phyloP scores from a whole-genome alignment of 2,888 invertebrate genomes.

The Drosophila planitibia region DNA sequence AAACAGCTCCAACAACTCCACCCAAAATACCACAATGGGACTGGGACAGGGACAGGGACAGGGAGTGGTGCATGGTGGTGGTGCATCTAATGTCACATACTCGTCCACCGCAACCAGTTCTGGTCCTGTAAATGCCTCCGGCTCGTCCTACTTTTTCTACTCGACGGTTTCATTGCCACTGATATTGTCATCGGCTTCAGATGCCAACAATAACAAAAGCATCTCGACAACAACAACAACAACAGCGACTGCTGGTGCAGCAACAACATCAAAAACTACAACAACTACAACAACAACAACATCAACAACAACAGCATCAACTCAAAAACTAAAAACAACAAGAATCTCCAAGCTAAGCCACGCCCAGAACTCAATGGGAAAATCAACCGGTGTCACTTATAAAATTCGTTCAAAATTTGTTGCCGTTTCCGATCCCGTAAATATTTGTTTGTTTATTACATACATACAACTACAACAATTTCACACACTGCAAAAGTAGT shows the following conservation, averaged over 20 bases:
- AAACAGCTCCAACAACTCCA: conserved; percentile 26
- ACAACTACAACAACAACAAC: conserved; percentile 21
- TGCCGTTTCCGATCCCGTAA: conserved; percentile 72
- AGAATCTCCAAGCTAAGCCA: conserved; percentile 44
- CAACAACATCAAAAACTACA: conserved; percentile 20
- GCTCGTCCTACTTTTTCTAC: conserved; percentile 26
- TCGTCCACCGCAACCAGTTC: conserved; percentile 21
- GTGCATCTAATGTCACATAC: conserved; percentile 35
- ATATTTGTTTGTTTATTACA: conserved; percentile 42
- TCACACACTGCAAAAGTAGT: not conserved
- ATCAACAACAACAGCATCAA: conserved; percentile 52
- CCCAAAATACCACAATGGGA: conserved; percentile 26
- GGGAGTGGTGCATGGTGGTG: conserved; percentile 23
- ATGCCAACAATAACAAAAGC: conserved; percentile 33
- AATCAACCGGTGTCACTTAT: conserved; percentile 32
- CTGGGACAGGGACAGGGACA: conserved; percentile 5
- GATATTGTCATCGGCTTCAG: conserved; percentile 30
- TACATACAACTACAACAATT: not conserved
- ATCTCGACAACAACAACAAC: conserved; percentile 34
- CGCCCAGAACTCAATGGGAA: conserved; percentile 36
- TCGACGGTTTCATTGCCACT: conserved; percentile 70
- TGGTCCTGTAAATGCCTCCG: conserved; percentile 24
- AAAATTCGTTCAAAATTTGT: conserved; percentile 59
- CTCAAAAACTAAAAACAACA: conserved; percentile 38
- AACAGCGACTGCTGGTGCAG: conserved; percentile 1